Evolutionary conservation across 2,113 vertebrate genomes (phyloP).

Genomic region (Acinonyx jubatus): DNA sequence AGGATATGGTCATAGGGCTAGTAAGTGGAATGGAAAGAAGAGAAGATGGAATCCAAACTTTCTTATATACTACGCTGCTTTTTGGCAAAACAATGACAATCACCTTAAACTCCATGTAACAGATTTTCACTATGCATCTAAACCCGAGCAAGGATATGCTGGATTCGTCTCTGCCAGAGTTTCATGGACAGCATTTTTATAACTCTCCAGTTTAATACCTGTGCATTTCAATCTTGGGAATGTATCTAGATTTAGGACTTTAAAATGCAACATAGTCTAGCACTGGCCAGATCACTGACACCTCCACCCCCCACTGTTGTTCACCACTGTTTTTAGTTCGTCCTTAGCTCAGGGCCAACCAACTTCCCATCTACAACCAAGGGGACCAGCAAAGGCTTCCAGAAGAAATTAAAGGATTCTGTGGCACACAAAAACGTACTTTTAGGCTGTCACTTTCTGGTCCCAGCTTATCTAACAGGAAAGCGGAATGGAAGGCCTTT

Average conservation of each 20-base stretch:
- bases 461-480: slow-evolving; percentile 52
- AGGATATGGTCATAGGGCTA: not conserved
- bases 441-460: not conserved
- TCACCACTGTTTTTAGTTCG: not conserved
- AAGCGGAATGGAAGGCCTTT: slow-evolving; percentile 10
- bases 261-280: not conserved
- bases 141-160: not conserved
- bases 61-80: not conserved
- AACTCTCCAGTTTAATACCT: not conserved
- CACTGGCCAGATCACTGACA: not conserved
- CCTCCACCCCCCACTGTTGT: not conserved
- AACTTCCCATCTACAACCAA: not conserved
- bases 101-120: not conserved
- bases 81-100: not conserved
- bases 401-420: not conserved
- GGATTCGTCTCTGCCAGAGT: not conserved
- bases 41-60: not conserved
- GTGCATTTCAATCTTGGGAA: not conserved
- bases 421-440: not conserved
- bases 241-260: not conserved
- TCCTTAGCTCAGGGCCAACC: not conserved
- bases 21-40: slow-evolving; percentile 32
- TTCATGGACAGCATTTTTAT: not conserved
- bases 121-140: not conserved
- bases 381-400: not conserved